Conservation (phyloP, 2,797 vertebrate genomes). For the Synaphobranchus kaupii region DNA sequence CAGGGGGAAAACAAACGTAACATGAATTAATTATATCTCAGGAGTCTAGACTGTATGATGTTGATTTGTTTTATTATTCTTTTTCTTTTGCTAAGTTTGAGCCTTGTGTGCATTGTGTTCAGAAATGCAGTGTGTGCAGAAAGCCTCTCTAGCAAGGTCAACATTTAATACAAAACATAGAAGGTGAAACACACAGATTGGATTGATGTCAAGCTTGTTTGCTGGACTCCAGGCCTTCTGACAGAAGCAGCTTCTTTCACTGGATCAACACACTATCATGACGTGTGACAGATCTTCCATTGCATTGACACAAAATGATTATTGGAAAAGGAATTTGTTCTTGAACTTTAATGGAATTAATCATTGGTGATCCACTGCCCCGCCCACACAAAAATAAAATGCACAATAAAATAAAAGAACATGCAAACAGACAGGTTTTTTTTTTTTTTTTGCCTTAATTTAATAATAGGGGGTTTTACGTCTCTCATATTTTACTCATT, state of each 20-base stretch:
- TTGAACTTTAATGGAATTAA: not conserved
- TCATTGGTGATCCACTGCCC: not conserved
- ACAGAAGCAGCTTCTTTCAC: no score
- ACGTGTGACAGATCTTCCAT: no score
- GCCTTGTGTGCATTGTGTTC: not conserved
- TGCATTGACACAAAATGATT: no score
- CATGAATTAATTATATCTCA: not conserved
- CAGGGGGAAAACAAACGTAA: not conserved
- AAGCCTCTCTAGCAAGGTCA: no score
- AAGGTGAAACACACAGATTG: no score
- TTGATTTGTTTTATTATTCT: not conserved
- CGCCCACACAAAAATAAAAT: not conserved
- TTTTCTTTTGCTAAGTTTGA: not conserved
- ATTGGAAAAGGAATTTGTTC: not conserved
- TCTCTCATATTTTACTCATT: not conserved
- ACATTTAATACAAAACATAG: no score
- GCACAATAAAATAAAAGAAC: not conserved
- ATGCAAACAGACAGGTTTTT: not conserved
- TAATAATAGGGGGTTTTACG: conserved; percentile 2
- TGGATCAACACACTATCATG: no score
- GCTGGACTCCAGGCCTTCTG: no score
- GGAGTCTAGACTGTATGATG: not conserved
- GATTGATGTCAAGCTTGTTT: no score
- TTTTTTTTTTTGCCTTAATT: not conserved
- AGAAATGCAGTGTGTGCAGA: not conserved